phyloP scores from a whole-genome alignment of 2,113 vertebrate species.

The Microcebus lehilahytsara region DNA sequence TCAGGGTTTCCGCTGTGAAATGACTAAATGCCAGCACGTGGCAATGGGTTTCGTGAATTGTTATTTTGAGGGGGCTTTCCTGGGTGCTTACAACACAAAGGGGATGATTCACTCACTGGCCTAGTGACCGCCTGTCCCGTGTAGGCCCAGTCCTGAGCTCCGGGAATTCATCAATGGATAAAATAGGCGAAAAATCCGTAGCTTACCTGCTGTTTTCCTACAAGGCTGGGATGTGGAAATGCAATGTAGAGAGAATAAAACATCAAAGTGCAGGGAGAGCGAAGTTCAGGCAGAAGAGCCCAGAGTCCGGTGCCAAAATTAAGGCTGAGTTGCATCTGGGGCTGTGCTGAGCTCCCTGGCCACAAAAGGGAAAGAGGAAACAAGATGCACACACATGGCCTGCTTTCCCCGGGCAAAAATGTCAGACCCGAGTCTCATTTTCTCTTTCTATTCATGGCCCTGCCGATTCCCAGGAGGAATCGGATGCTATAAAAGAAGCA shows the following conservation, averaged over 20 bases:
- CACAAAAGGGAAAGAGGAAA: not conserved
- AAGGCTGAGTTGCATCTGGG: rapidly evolving
- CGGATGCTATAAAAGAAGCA: not conserved
- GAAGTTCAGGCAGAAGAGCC: rapidly evolving
- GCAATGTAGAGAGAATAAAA: rapidly evolving
- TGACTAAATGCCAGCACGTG: rapidly evolving
- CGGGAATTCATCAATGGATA: rapidly evolving
- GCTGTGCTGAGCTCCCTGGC: not conserved
- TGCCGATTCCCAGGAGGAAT: not conserved
- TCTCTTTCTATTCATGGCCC: not conserved
- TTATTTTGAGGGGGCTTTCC: not conserved
- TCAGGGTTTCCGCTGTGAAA: not conserved
- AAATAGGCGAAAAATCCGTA: not conserved
- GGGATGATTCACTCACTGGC: rapidly evolving
- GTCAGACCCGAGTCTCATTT: not conserved
- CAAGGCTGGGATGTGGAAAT: rapidly evolving
- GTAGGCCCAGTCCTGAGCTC: not conserved
- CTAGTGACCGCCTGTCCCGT: no score
- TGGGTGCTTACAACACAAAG: rapidly evolving
- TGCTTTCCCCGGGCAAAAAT: not conserved
- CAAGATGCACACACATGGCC: rapidly evolving
- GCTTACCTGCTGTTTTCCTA: rapidly evolving
- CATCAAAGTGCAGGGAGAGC: not conserved
- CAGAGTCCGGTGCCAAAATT: not conserved
- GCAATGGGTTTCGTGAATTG: rapidly evolving